These are phyloP conservation scores for Branchinecta lindahli DNA, from an alignment of 1,140 invertebrate genomes.

Conservation along the genomic window DNA sequence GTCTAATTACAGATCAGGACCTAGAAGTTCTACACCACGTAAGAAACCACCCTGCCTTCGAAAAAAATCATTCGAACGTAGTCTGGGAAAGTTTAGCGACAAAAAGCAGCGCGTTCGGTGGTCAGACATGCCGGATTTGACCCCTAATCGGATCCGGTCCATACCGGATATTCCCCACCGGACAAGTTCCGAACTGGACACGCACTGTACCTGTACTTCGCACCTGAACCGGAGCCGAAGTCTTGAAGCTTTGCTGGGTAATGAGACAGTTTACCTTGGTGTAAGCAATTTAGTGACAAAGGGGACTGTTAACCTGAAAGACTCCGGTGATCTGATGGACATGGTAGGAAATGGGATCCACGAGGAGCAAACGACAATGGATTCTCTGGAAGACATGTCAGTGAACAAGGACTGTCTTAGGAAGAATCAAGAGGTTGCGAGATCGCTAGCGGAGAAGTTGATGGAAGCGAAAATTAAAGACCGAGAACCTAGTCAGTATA, in stretches of 20 bases:
- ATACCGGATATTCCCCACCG: too few species aligned
- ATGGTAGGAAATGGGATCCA: neutral
- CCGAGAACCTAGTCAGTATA: neutral
- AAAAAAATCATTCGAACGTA: neutral
- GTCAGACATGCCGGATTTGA: constrained; percentile 5
- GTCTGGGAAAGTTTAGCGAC: neutral
- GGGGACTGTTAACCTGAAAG: neutral
- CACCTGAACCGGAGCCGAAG: neutral
- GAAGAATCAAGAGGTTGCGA: neutral
- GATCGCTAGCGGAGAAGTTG: neutral
- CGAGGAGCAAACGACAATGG: neutral
- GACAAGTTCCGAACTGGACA: neutral
- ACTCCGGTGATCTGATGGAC: neutral
- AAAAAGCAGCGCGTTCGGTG: neutral
- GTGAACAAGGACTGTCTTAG: neutral
- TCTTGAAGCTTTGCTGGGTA: neutral
- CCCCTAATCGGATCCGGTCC: neutral
- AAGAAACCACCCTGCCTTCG: constrained; percentile 1
- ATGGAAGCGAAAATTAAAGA: neutral
- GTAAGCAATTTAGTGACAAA: neutral
- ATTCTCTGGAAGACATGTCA: neutral
- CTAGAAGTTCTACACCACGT: neutral
- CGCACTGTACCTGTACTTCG: neutral
- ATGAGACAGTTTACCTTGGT: neutral
- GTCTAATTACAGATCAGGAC: neutral